Evolutionary conservation across 2,113 vertebrate genomes (phyloP), one percentile per base, ranked within the genome.

Genomic region (Melanerpes aurifrons): DNA sequence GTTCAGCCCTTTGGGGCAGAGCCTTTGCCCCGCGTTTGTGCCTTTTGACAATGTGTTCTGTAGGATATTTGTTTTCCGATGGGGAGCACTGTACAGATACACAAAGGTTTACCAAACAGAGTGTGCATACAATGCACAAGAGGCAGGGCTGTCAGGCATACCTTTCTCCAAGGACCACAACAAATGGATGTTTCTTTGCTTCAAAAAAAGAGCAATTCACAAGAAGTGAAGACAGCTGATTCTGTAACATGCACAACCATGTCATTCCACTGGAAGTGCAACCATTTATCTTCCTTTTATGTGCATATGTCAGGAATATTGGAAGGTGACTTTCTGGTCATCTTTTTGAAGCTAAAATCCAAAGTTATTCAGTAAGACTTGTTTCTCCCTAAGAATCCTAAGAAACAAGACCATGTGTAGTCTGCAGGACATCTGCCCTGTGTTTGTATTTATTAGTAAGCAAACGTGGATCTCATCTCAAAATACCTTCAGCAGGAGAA

Each of bases 31-130:
- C 53, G 37, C 12, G 3, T 61, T 64, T 29, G 73, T 87, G 93
- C 84, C 80, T 84, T 75, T 64, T 61, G 70, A 92, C 90, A 81
- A 45, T 3, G 24, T 43, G n/a, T 94, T 73, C 92, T 71, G 91
- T 56, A 92, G 95, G 90, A 81, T 96, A 94, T 96, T 97, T 97
- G 92, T 97, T 97, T 96, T 95, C 95, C 95, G 96, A 75, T 86
- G 71, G 10, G 3, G 17, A 43, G 87, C 64, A 43, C 87, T 21
- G 26, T 62, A 85, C 2, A 1, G 1, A 21, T n/a, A 72, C 15
- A 92, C 77, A 86, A 84, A 78, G 66, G 56, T 89, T 82, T 78
- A 89, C 64, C 45, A 89, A 94, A 35, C 79, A 58, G 45, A 59
- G 84, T 2, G 3, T 63, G 62, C 89, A 90, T 66, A 75, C 84